Percentiles rank a stretch among this genome's conserved stretches.
Evolutionary conservation across 2,888 invertebrate species (phyloP).

Genomic region (Mycalesis mineus): DNA sequence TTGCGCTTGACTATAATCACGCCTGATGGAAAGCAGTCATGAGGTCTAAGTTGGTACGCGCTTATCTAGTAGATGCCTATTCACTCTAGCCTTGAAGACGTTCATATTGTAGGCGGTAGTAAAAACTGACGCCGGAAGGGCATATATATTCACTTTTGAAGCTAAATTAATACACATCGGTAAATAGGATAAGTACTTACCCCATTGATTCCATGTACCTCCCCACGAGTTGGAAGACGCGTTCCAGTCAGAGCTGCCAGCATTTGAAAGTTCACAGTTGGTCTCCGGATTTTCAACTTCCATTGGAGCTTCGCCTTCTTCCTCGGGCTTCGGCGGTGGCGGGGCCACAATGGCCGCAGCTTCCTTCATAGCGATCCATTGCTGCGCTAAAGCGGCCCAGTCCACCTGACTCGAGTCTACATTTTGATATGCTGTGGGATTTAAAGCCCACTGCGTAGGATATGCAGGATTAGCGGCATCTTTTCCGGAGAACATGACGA

Average conservation of each 20-base stretch:
- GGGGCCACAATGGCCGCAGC: slow-evolving; percentile 79
- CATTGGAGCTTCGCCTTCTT: slow-evolving; percentile 92
- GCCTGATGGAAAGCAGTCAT: too few relatives aligned
- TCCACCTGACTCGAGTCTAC: slow-evolving; percentile 92
- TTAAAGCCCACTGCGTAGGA: slow-evolving; percentile 88
- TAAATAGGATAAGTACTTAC: slow-evolving; percentile 42
- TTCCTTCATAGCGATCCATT: slow-evolving; percentile 98
- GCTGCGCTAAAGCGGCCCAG: slow-evolving; percentile 97
- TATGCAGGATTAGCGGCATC: slow-evolving; percentile 81
- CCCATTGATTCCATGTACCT: slow-evolving; percentile 69
- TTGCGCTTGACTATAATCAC: too few relatives aligned
- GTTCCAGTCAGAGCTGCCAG: slow-evolving; percentile 59
- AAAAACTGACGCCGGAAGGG: too few relatives aligned
- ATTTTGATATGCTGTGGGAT: slow-evolving; percentile 89
- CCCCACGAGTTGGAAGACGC: slow-evolving; percentile 60
- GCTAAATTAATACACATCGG: too few relatives aligned
- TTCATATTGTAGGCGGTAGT: too few relatives aligned
- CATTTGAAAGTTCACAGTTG: slow-evolving; percentile 53
- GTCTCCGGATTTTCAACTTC: slow-evolving; percentile 87
- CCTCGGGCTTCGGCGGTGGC: slow-evolving; percentile 77
- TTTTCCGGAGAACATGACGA: slow-evolving; percentile 77
- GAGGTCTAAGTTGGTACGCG: too few relatives aligned
- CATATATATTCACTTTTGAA: too few relatives aligned
- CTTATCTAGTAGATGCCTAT: too few relatives aligned
- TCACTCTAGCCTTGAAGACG: too few relatives aligned